Evolutionary conservation across 2,113 vertebrate species (phyloP).

Genomic region (Apodemus speciosus): DNA sequence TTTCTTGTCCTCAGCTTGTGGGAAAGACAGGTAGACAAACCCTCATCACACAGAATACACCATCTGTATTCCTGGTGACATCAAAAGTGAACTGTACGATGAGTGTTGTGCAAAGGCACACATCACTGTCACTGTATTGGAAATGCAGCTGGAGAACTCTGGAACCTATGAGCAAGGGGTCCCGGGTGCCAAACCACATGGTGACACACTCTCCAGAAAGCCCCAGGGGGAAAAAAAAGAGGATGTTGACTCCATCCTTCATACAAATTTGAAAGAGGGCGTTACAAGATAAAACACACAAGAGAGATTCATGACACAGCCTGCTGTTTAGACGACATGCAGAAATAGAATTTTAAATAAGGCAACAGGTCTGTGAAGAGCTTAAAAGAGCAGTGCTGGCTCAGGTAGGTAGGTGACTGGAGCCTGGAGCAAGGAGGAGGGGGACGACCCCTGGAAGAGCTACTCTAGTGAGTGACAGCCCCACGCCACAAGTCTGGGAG

Average conservation of each 20-base stretch:
- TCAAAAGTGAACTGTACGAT: neutral
- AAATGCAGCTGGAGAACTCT: neutral
- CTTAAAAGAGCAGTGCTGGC: neutral
- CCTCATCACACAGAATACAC: neutral
- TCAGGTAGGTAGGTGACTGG: neutral
- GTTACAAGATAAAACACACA: conserved; percentile 14
- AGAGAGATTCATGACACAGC: neutral
- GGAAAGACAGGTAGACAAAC: neutral
- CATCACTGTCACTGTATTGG: neutral
- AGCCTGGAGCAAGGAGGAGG: neutral
- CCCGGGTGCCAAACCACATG: neutral
- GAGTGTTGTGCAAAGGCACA: neutral
- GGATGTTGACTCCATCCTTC: neutral
- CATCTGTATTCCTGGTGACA: neutral
- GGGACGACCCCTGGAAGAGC: neutral
- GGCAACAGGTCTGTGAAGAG: neutral
- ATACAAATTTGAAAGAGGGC: neutral
- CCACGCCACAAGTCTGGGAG: neutral
- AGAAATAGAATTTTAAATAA: neutral
- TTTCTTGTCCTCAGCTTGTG: neutral
- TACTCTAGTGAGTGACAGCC: neutral
- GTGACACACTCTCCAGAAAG: neutral
- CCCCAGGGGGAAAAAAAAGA: neutral
- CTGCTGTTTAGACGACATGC: neutral
- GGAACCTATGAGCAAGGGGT: neutral